Base-by-base conservation (phyloP, 30 jellyfish, hydroid and myxozoan genomes). In the Turritopsis dohrnii region DNA sequence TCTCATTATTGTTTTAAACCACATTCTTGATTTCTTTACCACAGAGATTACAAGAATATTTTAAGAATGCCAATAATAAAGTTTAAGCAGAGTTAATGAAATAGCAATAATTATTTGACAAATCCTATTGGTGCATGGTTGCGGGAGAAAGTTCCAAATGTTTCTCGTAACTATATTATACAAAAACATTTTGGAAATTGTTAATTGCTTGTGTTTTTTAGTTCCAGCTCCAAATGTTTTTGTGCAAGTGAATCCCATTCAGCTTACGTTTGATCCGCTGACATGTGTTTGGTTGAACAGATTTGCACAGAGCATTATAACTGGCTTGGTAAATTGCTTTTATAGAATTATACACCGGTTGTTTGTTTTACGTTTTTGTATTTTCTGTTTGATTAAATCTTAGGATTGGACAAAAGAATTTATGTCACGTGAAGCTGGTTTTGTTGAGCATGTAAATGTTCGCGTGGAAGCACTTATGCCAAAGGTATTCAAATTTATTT, bases 371-470 rank as follows among this genome's bases (percentile, higher is more conserved):
- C 13, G 13, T 41, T 41, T 3, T 41, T 69, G 16, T 69, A 8
- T n/a, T 69, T 69, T 23, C 30, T 69, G 30, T 69, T 69, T 60
- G 74, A 26, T 80, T 52, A 1, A 52, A 17, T 71, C n/a, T 19
- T 79, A 94, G 99, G 99, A 94, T 72, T 94, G 99, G 99, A 94
- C 99, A 31, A 94, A 94, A 66, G 99, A 88, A 52, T 89, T 94
- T 79, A 82, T 94, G 84, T 81, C 96, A 54, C 84, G 76, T n/a
- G 99, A 94, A 23, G 29, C 88, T 31, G 96, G 96, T 13, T 95
- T 95, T 19, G 94, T 96, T 7, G 99, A 94, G 81, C 96, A 88
- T 86, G 83, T 94, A 0, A 90, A 94, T 27, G 79, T 88, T 0
- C 84, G 99, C 18, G 74, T 94, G 13, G 99, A 94, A 86, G 81